Conservation (phyloP, 2,888 invertebrate genomes). For the Athrips mouffetella region DNA sequence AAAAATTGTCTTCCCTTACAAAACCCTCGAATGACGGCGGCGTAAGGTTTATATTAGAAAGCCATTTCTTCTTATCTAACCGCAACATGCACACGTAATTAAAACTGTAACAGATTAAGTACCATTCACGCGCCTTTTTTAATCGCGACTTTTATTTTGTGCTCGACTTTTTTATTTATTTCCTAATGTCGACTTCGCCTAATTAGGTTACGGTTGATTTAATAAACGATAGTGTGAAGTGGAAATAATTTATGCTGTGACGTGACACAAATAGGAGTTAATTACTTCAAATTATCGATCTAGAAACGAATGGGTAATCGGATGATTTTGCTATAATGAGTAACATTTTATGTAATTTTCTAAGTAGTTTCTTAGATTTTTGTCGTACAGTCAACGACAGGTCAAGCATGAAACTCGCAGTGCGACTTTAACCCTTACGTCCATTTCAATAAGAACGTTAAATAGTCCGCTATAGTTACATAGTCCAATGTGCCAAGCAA, state of each 20-base stretch:
- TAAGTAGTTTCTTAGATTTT: no score
- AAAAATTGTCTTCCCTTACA: no score
- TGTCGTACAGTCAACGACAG: no score
- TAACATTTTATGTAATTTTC: no score
- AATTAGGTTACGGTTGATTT: not conserved
- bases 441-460: no score
- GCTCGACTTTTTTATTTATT: not conserved
- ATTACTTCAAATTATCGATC: not conserved
- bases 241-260: not conserved
- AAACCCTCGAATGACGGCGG: no score
- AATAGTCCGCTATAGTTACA: no score
- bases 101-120: slow-evolving; percentile 1
- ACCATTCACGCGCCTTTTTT: not conserved
- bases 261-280: not conserved
- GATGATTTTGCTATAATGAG: not conserved
- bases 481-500: no score
- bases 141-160: not conserved
- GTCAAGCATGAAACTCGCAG: no score
- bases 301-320: not conserved
- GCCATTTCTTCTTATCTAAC: no score
- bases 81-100: not conserved
- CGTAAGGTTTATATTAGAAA: no score
- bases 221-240: not conserved
- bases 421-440: no score
- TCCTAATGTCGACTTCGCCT: not conserved